These are phyloP conservation scores for Tapirus indicus DNA, from an alignment of 2,797 vertebrate species.

Conservation along the genomic window DNA sequence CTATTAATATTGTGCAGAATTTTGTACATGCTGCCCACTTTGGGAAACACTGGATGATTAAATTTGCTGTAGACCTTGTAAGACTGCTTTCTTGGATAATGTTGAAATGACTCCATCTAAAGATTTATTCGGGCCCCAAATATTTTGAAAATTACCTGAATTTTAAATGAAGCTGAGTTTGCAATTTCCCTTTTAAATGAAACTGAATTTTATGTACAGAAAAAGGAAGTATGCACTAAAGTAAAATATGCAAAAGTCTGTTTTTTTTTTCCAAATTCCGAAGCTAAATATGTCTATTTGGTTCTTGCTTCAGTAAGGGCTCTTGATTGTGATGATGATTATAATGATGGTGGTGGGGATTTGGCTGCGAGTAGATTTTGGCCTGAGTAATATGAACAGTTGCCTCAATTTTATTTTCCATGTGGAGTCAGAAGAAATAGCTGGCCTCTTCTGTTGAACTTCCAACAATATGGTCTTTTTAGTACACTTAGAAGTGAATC, in stretches of 20 bases:
- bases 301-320: constrained; percentile 45
- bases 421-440: constrained; percentile 32
- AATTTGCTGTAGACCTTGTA: constrained; percentile 23
- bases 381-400: neutral
- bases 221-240: constrained; percentile 21
- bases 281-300: constrained; percentile 25
- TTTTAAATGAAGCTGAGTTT: constrained; percentile 13
- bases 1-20: neutral
- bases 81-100: neutral
- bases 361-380: constrained; percentile 38
- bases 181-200: constrained; percentile 50
- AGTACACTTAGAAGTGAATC: neutral
- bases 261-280: neutral
- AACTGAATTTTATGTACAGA: constrained; percentile 37
- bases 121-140: constrained; percentile 49
- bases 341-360: neutral
- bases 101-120: constrained; percentile 51
- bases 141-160: constrained; percentile 63
- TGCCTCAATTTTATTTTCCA: constrained; percentile 58
- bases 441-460: constrained; percentile 30
- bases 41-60: constrained; percentile 32
- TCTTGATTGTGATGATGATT: constrained; percentile 30
- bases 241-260: neutral
- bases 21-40: constrained; percentile 9
- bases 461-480: constrained; percentile 10